These are phyloP conservation scores for Chaetodon trifasciatus DNA, from an alignment of 2,797 vertebrate species.

Conservation along the genomic window DNA sequence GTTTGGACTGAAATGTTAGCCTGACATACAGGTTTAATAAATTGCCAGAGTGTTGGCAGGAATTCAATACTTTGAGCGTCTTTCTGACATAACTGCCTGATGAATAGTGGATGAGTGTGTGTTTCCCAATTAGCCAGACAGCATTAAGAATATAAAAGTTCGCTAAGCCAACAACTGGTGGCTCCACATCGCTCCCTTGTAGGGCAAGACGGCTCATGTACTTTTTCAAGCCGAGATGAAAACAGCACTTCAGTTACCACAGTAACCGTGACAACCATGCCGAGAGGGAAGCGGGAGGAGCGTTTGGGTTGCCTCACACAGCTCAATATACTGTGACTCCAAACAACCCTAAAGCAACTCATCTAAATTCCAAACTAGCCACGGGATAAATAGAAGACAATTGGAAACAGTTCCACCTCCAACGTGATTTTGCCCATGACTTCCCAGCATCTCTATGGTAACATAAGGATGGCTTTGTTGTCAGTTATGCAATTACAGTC, in stretches of 20 bases:
- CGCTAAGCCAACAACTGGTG: constrained; percentile 42
- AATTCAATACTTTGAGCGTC: neutral
- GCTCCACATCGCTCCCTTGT: constrained; percentile 50
- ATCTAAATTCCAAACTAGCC: constrained; percentile 86
- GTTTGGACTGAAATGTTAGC: neutral
- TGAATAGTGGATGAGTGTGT: neutral
- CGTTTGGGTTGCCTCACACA: constrained; percentile 64
- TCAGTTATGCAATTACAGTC: constrained; percentile 46
- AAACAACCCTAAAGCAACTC: constrained; percentile 84
- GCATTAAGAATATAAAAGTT: constrained; percentile 26
- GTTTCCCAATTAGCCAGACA: constrained; percentile 4
- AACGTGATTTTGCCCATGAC: constrained; percentile 71
- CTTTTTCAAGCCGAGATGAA: constrained; percentile 67
- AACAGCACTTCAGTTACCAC: constrained; percentile 72
- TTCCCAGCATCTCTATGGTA: constrained; percentile 72
- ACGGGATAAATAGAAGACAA: constrained; percentile 78
- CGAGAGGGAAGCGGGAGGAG: constrained; percentile 65
- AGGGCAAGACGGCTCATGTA: constrained; percentile 48
- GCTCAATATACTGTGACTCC: constrained; percentile 81
- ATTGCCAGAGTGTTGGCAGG: neutral
- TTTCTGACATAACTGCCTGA: neutral
- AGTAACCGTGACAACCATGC: constrained; percentile 77
- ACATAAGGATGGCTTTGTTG: constrained; percentile 66
- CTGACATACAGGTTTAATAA: constrained; percentile 10
- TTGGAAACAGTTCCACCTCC: constrained; percentile 78